Conservation (phyloP, 2,797 vertebrate species). For the Nasua narica region DNA sequence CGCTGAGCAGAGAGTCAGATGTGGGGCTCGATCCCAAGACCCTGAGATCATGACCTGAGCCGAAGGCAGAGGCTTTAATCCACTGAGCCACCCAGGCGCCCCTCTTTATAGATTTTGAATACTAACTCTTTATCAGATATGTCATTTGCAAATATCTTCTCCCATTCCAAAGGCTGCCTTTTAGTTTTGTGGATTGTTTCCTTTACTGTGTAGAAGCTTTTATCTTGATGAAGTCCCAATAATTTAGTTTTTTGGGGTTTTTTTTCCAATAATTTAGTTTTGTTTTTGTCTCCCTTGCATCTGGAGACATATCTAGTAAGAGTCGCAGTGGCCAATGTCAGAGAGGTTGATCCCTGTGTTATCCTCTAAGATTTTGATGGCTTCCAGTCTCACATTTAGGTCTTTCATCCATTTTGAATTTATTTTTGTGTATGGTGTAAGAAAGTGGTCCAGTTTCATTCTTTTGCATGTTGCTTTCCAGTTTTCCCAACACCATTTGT, state of each 20-base stretch:
- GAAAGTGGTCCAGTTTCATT: neutral
- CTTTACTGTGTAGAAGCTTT: neutral
- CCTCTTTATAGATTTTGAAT: neutral
- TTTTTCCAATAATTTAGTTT: no score
- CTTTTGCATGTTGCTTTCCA: neutral
- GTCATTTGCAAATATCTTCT: neutral
- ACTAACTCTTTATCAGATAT: neutral
- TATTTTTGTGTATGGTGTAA: neutral
- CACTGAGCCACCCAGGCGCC: no score
- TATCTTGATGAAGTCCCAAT: neutral
- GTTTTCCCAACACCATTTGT: neutral
- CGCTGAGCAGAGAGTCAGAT: no score
- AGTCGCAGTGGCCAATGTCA: neutral
- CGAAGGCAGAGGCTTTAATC: no score
- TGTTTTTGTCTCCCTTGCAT: neutral
- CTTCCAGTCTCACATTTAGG: neutral
- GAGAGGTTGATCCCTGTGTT: neutral
- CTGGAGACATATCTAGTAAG: neutral
- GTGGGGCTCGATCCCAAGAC: no score
- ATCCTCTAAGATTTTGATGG: neutral
- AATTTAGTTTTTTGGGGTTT: neutral
- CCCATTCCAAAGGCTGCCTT: neutral
- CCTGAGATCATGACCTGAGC: no score
- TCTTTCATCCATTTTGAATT: neutral
- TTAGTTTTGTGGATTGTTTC: neutral